A percentile compares a stretch with the other conserved stretches of the same genome.
phyloP scores from a whole-genome alignment of 2,888 invertebrate genomes.

The Drosophila leonis region DNA sequence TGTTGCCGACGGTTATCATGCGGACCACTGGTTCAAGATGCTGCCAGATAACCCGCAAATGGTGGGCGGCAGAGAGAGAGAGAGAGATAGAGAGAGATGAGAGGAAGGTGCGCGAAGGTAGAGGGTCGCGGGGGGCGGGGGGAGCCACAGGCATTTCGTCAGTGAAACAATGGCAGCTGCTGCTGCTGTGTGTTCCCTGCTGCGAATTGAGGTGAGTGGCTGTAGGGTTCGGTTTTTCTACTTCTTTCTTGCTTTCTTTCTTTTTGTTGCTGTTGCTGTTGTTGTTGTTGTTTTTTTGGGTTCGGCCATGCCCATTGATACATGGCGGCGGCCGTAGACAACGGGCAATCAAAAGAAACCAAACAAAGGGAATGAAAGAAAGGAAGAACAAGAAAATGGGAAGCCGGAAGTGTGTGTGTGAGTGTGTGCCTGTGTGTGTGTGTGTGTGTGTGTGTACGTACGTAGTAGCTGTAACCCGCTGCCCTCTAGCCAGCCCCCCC shows the following conservation, averaged over 20 bases:
- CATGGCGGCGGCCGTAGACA: slow-evolving; percentile 28
- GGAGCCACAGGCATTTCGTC: slow-evolving; percentile 19
- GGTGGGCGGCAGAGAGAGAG: not conserved
- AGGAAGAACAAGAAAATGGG: slow-evolving; percentile 16
- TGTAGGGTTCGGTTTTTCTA: slow-evolving; percentile 13
- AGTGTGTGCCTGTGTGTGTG: slow-evolving; percentile 32
- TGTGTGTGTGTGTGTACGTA: not conserved
- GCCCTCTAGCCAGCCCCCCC: not conserved
- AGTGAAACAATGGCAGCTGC: slow-evolving; percentile 45
- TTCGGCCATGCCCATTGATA: slow-evolving; percentile 43
- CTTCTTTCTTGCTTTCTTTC: not conserved
- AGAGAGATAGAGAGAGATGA: too few species aligned
- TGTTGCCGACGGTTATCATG: slow-evolving; percentile 25
- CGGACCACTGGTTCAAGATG: slow-evolving; percentile 22
- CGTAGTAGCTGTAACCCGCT: slow-evolving; percentile 38
- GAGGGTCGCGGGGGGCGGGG: too few species aligned
- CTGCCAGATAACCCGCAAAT: slow-evolving; percentile 33
- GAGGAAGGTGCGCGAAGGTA: not conserved
- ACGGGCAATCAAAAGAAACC: slow-evolving; percentile 48
- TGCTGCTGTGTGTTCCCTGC: slow-evolving; percentile 37
- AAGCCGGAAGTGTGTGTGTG: slow-evolving; percentile 43
- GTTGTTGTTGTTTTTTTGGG: slow-evolving; percentile 8
- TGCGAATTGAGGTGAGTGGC: slow-evolving; percentile 48
- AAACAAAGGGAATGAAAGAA: slow-evolving; percentile 42
- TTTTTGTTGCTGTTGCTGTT: not conserved